Conservation (phyloP, 2,113 vertebrate genomes). For the Bungarus multicinctus region DNA sequence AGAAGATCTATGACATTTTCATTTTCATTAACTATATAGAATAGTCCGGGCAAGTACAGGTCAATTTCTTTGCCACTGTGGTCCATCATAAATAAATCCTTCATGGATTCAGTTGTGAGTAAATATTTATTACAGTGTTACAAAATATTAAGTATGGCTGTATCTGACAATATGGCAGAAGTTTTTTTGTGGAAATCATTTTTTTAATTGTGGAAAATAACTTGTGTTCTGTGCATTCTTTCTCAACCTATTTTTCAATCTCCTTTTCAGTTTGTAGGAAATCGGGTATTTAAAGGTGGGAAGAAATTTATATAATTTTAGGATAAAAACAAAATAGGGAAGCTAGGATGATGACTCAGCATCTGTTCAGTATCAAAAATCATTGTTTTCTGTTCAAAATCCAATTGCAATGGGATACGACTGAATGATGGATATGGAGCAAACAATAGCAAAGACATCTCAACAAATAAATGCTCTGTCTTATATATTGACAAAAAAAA, state of each 20-base stretch:
- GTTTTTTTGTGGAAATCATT: neutral
- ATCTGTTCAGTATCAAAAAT: neutral
- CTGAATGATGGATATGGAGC: neutral
- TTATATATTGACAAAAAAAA: too few species aligned
- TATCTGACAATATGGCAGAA: neutral
- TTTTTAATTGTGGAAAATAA: neutral
- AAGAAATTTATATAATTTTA: neutral
- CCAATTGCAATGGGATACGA: neutral
- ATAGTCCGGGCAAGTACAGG: neutral
- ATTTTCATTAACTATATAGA: neutral
- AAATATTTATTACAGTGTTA: neutral
- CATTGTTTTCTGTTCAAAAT: neutral
- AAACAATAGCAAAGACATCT: neutral
- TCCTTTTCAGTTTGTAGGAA: neutral
- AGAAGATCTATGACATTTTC: neutral
- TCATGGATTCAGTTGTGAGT: neutral
- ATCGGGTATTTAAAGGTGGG: neutral
- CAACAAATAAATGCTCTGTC: too few species aligned
- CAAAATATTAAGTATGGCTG: neutral
- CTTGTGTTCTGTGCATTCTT: neutral
- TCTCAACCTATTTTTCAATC: neutral
- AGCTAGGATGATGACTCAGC: neutral
- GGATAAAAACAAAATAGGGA: neutral
- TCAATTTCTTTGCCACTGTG: neutral
- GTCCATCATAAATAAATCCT: neutral